Percentiles rank a stretch among this genome's conserved stretches.
Conservation (phyloP, 2,797 vertebrate genomes). For the Chrosomus eos region DNA sequence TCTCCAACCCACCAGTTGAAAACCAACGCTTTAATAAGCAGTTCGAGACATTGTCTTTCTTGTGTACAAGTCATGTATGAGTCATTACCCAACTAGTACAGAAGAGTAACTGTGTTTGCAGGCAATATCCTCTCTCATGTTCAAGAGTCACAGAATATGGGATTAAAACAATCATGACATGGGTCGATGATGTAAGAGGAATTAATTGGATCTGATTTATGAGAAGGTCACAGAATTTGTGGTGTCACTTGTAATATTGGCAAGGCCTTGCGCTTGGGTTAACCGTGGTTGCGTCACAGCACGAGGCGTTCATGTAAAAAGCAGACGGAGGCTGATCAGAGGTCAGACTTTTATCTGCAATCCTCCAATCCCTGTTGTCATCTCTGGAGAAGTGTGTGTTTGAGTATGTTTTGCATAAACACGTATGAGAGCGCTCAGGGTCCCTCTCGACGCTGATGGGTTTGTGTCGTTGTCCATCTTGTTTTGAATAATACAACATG, state of each 20-base stretch:
- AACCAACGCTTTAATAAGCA: no score
- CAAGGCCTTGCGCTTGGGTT: slow-evolving; percentile 16
- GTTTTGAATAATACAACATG: slow-evolving; percentile 12
- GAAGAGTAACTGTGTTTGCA: background rate
- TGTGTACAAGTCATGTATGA: background rate
- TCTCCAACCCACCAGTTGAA: no score
- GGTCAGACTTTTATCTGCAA: slow-evolving; percentile 46
- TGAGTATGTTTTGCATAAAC: slow-evolving; percentile 37
- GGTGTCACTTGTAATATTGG: slow-evolving; percentile 33
- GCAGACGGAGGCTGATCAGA: slow-evolving; percentile 21
- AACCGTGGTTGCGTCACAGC: background rate
- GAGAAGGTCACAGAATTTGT: slow-evolving; percentile 16
- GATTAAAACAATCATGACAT: slow-evolving; percentile 3
- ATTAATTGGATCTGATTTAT: slow-evolving; percentile 31
- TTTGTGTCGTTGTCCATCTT: slow-evolving; percentile 34
- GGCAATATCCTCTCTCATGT: no score
- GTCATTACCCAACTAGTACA: background rate
- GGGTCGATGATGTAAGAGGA: background rate
- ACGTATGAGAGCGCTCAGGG: slow-evolving; percentile 14
- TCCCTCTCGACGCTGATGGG: background rate
- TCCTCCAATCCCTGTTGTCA: slow-evolving; percentile 32
- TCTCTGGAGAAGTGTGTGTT: slow-evolving; percentile 14
- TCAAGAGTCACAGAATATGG: background rate
- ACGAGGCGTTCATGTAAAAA: slow-evolving; percentile 11
- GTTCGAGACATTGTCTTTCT: background rate